Conservation (phyloP, 2,113 vertebrate species). For the Struthio camelus region DNA sequence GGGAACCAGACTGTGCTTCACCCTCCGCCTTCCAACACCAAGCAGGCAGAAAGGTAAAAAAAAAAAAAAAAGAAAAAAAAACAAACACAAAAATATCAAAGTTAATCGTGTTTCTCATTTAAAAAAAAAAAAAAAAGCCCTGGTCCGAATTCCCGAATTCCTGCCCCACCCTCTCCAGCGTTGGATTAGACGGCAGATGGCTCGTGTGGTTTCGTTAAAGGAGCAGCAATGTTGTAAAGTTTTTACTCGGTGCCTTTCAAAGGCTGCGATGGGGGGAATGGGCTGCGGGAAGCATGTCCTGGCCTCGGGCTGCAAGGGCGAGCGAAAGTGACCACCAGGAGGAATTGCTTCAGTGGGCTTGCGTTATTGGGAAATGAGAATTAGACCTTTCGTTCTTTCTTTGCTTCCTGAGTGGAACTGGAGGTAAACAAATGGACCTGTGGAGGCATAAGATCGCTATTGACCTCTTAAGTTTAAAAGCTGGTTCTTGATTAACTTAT, state of each 20-base stretch:
- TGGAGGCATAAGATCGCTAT: neutral
- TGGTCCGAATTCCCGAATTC: neutral
- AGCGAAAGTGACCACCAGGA: neutral
- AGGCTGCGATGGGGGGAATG: neutral
- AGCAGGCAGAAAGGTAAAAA: conserved; percentile 85
- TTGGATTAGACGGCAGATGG: neutral
- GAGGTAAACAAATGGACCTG: neutral
- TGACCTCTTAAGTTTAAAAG: neutral
- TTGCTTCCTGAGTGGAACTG: neutral
- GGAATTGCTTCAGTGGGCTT: neutral
- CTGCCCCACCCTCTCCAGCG: neutral
- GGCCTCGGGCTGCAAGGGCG: no score
- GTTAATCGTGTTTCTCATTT: neutral
- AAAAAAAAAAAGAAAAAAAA: no score
- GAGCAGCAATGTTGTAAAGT: neutral
- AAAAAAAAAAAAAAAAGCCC: neutral
- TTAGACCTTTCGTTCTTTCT: neutral
- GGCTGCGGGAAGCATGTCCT: neutral
- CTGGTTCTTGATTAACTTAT: neutral
- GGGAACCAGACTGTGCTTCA: conserved; percentile 95
- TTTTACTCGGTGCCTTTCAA: neutral
- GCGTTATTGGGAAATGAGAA: neutral
- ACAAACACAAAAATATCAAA: no score
- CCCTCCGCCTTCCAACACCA: conserved; percentile 88
- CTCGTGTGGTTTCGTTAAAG: neutral